Percentiles rank a stretch among this genome's conserved stretches.
Evolutionary conservation across 2,113 vertebrate species (phyloP).

Genomic region (Fukomys damarensis): DNA sequence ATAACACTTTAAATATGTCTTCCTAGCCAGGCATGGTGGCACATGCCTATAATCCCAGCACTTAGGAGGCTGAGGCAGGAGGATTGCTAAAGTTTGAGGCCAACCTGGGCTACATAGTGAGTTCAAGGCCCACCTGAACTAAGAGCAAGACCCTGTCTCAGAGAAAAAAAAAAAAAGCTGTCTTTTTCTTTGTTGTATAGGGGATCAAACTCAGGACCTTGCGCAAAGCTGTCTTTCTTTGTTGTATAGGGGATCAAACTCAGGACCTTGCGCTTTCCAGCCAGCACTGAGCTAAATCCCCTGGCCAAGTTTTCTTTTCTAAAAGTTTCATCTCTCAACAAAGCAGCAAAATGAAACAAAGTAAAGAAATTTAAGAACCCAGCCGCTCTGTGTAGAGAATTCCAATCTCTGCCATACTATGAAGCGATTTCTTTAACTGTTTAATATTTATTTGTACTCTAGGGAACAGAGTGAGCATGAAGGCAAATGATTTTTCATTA

Average conservation of each 20-base stretch:
- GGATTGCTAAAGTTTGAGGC: too few relatives aligned
- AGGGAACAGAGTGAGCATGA: background rate
- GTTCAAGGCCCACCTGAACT: background rate
- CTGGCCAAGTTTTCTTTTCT: slow-evolving; percentile 28
- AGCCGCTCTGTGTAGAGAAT: background rate
- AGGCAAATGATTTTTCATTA: background rate
- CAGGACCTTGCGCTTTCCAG: too few relatives aligned
- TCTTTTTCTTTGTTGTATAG: too few relatives aligned
- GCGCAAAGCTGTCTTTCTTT: too few relatives aligned
- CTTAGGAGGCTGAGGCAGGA: background rate
- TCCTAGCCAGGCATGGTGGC: background rate
- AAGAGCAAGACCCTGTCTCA: background rate
- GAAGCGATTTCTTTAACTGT: background rate
- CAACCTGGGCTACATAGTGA: background rate
- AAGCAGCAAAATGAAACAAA: slow-evolving; percentile 51
- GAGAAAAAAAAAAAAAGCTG: background rate
- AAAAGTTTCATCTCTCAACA: slow-evolving; percentile 29
- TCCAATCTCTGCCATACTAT: background rate
- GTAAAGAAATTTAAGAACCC: slow-evolving; percentile 33
- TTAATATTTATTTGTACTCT: slow-evolving; percentile 27
- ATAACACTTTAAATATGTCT: background rate
- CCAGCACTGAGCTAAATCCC: too few relatives aligned
- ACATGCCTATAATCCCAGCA: background rate
- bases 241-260: too few relatives aligned
- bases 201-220: too few relatives aligned